phyloP scores from a whole-genome alignment of 2,797 vertebrate species.

The Phalanger gymnotis region DNA sequence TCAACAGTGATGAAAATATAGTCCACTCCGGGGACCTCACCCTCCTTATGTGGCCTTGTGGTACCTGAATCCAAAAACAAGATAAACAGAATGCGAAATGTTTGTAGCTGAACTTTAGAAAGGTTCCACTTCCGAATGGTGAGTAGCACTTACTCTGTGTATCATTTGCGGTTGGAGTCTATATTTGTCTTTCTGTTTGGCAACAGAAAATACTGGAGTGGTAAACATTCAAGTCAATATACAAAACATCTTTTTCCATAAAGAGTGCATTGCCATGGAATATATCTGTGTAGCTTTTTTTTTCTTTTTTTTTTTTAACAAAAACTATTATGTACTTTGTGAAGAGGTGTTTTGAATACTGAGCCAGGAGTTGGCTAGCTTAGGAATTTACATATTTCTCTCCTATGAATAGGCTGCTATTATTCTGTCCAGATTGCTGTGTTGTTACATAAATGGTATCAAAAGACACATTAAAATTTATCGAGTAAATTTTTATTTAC shows the following conservation, averaged over 20 bases:
- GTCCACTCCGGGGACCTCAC: slow-evolving; percentile 99
- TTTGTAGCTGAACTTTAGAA: slow-evolving; percentile 66
- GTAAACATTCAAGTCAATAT: slow-evolving; percentile 57
- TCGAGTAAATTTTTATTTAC: slow-evolving; percentile 37
- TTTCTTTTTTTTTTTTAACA: slow-evolving; percentile 41
- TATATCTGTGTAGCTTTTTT: slow-evolving; percentile 44
- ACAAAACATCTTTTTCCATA: slow-evolving; percentile 54
- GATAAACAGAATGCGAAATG: slow-evolving; percentile 56
- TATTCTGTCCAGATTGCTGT: slow-evolving; percentile 32
- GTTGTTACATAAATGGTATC: slow-evolving; percentile 48
- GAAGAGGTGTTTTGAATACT: slow-evolving; percentile 56
- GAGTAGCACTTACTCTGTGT: slow-evolving; percentile 50
- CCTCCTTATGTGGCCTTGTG: slow-evolving; percentile 99
- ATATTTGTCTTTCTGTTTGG: slow-evolving; percentile 56
- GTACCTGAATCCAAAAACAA: slow-evolving; percentile 89
- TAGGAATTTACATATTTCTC: slow-evolving; percentile 69
- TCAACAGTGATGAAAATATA: slow-evolving; percentile 98
- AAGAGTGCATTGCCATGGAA: slow-evolving; percentile 57
- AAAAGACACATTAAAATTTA: slow-evolving; percentile 48
- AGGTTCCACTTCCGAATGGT: slow-evolving; percentile 62
- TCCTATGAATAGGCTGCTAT: slow-evolving; percentile 52
- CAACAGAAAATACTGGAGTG: slow-evolving; percentile 59
- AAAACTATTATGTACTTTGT: slow-evolving; percentile 46
- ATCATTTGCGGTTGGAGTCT: slow-evolving; percentile 23
- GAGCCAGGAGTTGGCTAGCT: slow-evolving; percentile 37